Evolutionary conservation across 2,888 invertebrate species (phyloP), one percentile per base, ranked within the genome.

Genomic region (Poecilus cupreus): DNA sequence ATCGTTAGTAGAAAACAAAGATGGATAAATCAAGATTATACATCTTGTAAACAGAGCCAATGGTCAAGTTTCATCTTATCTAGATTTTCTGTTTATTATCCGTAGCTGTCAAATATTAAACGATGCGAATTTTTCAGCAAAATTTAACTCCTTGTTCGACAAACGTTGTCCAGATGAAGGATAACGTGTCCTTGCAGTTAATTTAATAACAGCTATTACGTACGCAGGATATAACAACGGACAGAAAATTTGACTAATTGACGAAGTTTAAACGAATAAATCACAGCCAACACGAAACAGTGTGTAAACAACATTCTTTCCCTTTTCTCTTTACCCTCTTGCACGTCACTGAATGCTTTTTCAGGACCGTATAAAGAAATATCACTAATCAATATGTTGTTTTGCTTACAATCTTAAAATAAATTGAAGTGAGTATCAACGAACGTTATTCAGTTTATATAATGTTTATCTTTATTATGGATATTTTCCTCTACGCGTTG

Each of bases 261-360:
- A 37, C 76, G 22, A 77, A 57, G 76, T 77, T 77, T 77, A 77
- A 57, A 77, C 57, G 76, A 37, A 57, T 57, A 77, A 77, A 77
- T 77, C 76, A 77, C 39, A 39, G 20, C 18, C 11, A 57, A 20
- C 57, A 22, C 39, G 46, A 8, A 75, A 75, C 43, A 75, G 11
- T 57, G 16, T 22, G 76, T 77, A 57, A 77, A 77, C 76, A 77
- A 77, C 46, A n/a, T 10, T n/a, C 3, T 10, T 10, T 20, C 20
- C 20, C 37, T 43, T 32, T 10, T 20, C 20, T n/a, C n/a, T 39
- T 39, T 37, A 18, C 8, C 43, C 43, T 16, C 4, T 43, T 2
- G 43, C 43, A n/a, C 2, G 43, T 1, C 43, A 43, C n/a, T 11
- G 13, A n/a, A 43, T 43, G 13, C 43, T 43, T 43, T 43, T 2